Conservation (phyloP, 2,113 vertebrate genomes). For the Lipophrys pholis region DNA sequence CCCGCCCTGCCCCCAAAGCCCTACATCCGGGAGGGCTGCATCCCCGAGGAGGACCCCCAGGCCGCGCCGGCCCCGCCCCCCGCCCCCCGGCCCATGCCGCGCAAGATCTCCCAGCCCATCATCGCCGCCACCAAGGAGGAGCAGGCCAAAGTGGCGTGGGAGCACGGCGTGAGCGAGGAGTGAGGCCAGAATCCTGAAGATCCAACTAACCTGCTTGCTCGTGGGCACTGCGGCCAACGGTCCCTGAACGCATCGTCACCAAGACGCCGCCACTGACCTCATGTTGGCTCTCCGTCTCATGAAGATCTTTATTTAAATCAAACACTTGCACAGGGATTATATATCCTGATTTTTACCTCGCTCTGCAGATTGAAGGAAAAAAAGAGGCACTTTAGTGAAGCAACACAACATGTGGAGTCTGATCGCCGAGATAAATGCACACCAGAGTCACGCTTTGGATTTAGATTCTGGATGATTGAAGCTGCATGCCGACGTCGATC, state of each 20-base stretch:
- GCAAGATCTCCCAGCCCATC: conserved; percentile 89
- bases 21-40: conserved; percentile 90
- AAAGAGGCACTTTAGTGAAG: conserved; percentile 62
- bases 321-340: not conserved
- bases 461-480: too few species aligned
- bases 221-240: too few species aligned
- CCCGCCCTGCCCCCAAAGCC: conserved; percentile 92
- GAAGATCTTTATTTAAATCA: too few species aligned
- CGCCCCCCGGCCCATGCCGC: conserved; percentile 84
- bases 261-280: too few species aligned
- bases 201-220: not conserved
- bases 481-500: too few species aligned
- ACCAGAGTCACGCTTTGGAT: too few species aligned
- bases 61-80: conserved; percentile 44
- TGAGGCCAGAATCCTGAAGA: not conserved
- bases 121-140: conserved; percentile 88
- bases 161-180: conserved; percentile 79
- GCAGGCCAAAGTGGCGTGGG: conserved; percentile 94
- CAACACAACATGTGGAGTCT: not conserved
- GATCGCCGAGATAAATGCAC: too few species aligned
- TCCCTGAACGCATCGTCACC: too few species aligned
- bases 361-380: not conserved
- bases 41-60: conserved; percentile 87
- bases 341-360: conserved; percentile 9
- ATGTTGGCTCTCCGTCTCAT: too few species aligned